phyloP scores from a whole-genome alignment of 2,113 vertebrate genomes.

The Vimba vimba region DNA sequence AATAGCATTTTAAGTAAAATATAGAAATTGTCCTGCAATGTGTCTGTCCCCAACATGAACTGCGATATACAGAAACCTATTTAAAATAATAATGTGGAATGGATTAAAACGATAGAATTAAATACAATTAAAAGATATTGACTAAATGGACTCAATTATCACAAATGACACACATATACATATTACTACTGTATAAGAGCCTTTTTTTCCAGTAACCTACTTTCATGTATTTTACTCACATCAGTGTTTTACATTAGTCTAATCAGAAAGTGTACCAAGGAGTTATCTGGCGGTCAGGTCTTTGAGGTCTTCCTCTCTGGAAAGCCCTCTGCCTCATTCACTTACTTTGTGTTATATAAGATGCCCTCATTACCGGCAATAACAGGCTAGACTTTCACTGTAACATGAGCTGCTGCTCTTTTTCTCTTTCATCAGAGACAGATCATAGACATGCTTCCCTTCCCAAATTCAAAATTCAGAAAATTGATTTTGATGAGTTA shows the following conservation, averaged over 20 bases:
- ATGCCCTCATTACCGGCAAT: slow-evolving; percentile 60
- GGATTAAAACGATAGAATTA: no score
- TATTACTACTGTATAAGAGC: no score
- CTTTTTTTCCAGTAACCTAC: background rate
- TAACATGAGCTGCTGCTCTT: slow-evolving; percentile 58
- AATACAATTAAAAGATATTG: background rate
- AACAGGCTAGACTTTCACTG: slow-evolving; percentile 69
- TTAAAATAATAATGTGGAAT: background rate
- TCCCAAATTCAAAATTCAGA: background rate
- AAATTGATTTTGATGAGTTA: no score
- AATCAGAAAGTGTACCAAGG: background rate
- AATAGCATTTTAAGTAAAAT: background rate
- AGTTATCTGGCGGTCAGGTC: slow-evolving; percentile 36
- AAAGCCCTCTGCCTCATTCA: slow-evolving; percentile 48
- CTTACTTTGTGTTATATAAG: slow-evolving; percentile 58
- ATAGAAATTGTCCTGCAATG: background rate
- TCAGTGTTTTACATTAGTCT: background rate
- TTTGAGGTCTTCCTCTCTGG: slow-evolving; percentile 56
- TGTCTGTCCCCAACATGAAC: background rate
- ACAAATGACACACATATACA: background rate
- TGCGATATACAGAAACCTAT: background rate
- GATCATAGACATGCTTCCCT: slow-evolving; percentile 18
- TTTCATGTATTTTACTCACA: background rate
- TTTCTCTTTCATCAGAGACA: slow-evolving; percentile 51
- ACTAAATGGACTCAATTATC: background rate